These are phyloP conservation scores for Noctua comes DNA, from an alignment of 2,888 invertebrate genomes.

Conservation along the genomic window DNA sequence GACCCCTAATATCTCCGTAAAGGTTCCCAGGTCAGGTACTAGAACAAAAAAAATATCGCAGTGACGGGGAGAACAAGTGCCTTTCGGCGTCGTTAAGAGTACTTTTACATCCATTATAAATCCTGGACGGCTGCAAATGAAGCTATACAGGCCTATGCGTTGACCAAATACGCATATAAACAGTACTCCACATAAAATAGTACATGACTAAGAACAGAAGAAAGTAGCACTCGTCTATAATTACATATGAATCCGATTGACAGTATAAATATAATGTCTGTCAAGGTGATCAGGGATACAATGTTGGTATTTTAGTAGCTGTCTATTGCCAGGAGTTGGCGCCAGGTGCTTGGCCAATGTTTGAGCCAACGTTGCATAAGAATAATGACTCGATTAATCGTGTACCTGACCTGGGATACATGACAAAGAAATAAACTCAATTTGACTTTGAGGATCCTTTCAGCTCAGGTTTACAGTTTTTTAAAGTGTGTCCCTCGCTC, in stretches of 20 bases:
- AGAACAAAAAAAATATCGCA: too few species aligned
- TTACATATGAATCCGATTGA: conserved; percentile 49
- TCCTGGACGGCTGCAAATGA: not conserved
- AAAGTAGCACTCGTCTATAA: conserved; percentile 54
- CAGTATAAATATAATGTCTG: conserved; percentile 69
- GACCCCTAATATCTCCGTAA: too few species aligned
- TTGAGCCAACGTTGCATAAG: conserved; percentile 58
- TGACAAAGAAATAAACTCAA: not conserved
- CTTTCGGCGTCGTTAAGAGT: too few species aligned
- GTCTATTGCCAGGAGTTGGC: conserved; percentile 64
- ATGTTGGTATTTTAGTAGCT: conserved; percentile 71
- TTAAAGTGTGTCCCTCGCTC: too few species aligned
- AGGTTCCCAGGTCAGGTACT: too few species aligned
- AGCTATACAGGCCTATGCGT: not conserved
- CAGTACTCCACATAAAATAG: not conserved
- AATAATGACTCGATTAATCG: conserved; percentile 20
- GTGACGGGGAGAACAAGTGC: too few species aligned
- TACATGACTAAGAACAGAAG: conserved; percentile 27
- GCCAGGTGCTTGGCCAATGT: conserved; percentile 59
- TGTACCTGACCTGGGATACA: conserved; percentile 22
- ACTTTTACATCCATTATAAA: not conserved
- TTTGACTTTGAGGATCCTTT: too few species aligned
- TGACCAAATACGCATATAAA: not conserved
- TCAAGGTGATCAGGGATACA: conserved; percentile 78
- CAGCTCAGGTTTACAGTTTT: too few species aligned